Evolutionary conservation across 1,140 invertebrate genomes (phyloP), one percentile per base, ranked within the genome.

Genomic region (Oreohelix idahoensis): DNA sequence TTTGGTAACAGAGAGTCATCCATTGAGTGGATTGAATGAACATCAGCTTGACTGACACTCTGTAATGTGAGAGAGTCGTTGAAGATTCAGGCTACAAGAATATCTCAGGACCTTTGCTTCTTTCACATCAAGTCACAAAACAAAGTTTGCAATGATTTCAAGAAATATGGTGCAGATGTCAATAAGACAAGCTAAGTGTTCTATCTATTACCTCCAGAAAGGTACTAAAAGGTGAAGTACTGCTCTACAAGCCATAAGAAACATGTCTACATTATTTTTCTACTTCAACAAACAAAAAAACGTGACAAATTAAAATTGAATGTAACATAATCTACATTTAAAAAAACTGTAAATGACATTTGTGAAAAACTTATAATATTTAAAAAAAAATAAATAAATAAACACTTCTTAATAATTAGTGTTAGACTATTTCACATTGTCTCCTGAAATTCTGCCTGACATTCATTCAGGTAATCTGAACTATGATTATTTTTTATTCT

Each of bases 11-110:
- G 32, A 39, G 36, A 13, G 35, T 81, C 79, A 51, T 81, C 79
- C 63, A 81, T 71, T 49, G 79, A 81, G 38, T 81, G 79, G 36
- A 81, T 32, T 29, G 79, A 81, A 32, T 81, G 66, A 38, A 36
- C 45, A 71, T 81, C 79, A 49, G 69, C 32, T 15, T 26, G 66
- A 36, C 77, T 79, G 17, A 42, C 17, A 53, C 32, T 77, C 75
- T 77, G 75, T 53, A 53, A 36, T 66, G 63, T 66, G 29, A 66
- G 26, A 58, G 10, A 66, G 63, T 66, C 17, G 17, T 2, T 66
- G 32, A 5, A 35, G n/a, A 66, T 66, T 66, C 53, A 23, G 53
- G 2, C 4, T 58, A 23, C 10, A 15, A 58, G 23, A 10, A 2
- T 11, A 23, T 20, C 20, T n/a, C 42, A 45, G 20, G 10, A 58